Evolutionary conservation across 2,113 vertebrate genomes (phyloP), one percentile per base, ranked within the genome.

Genomic region (Nematolebias whitei): DNA sequence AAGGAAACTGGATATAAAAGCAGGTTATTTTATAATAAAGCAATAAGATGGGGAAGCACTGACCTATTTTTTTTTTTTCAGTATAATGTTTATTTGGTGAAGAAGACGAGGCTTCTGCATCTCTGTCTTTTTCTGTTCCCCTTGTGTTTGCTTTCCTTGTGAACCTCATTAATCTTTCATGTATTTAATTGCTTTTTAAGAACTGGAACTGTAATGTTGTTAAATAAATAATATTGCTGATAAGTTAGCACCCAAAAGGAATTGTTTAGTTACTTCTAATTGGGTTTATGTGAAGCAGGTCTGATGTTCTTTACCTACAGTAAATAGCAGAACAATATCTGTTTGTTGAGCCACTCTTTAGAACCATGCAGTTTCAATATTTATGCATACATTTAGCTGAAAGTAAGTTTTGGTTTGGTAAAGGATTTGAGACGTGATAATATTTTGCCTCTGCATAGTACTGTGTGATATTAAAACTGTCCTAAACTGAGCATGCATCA

Each of bases 61-160:
- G 41, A 63, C 48, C 48, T 71, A 24, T 63, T 53, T 53, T 44
- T 51, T 63, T 53, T 53, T 44, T 51, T 64, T 47, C 10, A 11
- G 9, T 2, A 47, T 35, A 35, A 9, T 35, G 32, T 47, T 47
- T 20, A 47, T 20, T 20, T 18, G 10, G 44, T 12, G n/a, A 20
- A 47, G n/a, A 47, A 20, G n/a, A n/a, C n/a, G 20, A 2, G 44
- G n/a, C 44, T 1, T 19, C 44, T 45, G 44, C 44, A 45, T 18
- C n/a, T 35, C 32, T 35, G 32, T 35, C 5, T 19, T 45, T 45
- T 45, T 45, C n/a, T n/a, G 44, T 45, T 3, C 16, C 44, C 8
- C n/a, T n/a, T 4, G n/a, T 47, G 44, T 47, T 47, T 12, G 1
- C 19, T 19, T 5, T 47, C 5, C 12, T 3, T 20, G n/a, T 47